These are phyloP conservation scores for Holotrichia oblita DNA, from an alignment of 1,140 invertebrate genomes.

Conservation along the genomic window DNA sequence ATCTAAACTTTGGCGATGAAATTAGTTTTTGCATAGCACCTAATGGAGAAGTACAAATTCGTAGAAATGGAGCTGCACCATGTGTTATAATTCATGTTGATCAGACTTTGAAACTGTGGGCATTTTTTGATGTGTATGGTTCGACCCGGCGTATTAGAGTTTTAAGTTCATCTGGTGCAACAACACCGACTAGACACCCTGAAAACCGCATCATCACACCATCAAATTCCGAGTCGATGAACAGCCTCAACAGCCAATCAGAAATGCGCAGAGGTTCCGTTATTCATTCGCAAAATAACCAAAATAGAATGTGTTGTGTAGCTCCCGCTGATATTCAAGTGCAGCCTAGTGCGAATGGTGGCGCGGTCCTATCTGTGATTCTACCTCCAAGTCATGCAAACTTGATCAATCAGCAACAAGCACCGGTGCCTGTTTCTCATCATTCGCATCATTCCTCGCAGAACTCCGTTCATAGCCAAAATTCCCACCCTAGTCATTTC, in stretches of 20 bases:
- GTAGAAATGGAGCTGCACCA: slow-evolving; percentile 83
- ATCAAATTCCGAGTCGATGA: slow-evolving; percentile 64
- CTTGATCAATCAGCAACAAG: slow-evolving; percentile 59
- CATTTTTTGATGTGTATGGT: slow-evolving; percentile 96
- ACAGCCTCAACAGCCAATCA: slow-evolving; percentile 62
- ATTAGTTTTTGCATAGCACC: slow-evolving; percentile 87
- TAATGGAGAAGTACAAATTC: slow-evolving; percentile 89
- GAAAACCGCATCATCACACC: slow-evolving; percentile 55
- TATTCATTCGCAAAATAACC: slow-evolving; percentile 50
- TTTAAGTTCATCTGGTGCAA: slow-evolving; percentile 64
- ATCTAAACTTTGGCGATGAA: slow-evolving; percentile 86
- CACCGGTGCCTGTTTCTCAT: slow-evolving; percentile 49
- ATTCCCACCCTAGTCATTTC: slow-evolving; percentile 54
- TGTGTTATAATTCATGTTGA: slow-evolving; percentile 94
- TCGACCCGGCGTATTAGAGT: slow-evolving; percentile 88
- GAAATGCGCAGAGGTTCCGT: slow-evolving; percentile 60
- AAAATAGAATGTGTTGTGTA: slow-evolving; percentile 61
- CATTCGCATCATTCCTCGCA: slow-evolving; percentile 53
- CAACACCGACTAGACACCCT: slow-evolving; percentile 59
- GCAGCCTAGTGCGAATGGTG: slow-evolving; percentile 69
- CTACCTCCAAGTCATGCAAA: slow-evolving; percentile 70
- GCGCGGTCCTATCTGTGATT: slow-evolving; percentile 81
- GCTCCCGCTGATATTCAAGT: slow-evolving; percentile 68
- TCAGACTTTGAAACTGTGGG: slow-evolving; percentile 88
- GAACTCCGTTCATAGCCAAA: slow-evolving; percentile 50